Base-by-base conservation (phyloP, 2,113 vertebrate species). In the Chamaetylas fuelleborni region DNA sequence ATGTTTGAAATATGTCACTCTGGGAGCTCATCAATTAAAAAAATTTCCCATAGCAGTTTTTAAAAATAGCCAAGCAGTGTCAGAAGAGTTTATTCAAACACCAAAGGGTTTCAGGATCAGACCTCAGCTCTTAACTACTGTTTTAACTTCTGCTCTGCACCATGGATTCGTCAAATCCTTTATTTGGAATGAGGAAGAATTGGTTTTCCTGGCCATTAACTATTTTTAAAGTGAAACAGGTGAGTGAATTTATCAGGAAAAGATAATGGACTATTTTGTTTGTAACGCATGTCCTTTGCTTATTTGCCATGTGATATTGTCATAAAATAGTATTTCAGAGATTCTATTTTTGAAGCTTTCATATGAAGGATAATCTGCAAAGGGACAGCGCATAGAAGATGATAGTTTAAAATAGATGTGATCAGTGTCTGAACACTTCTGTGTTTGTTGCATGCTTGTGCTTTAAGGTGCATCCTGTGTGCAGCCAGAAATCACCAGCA, bases 1-100 rank as follows among this genome's bases (percentile, higher is more conserved):
- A 79, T 90, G 79, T 94, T 94, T 96, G 95, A 97, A 97, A 97
- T 95, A 93, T 97, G 91, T 89, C 92, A 95, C 73, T 76, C 80
- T 88, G 57, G 96, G 95, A 97, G 76, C 50, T 94, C 70, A 88
- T 94, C 95, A 86, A 81, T 91, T 95, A 66, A 93, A 97, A 97
- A 96, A 94, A 96, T 47, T 96, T 97, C 95, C 94, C 88, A 57
- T 74, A 90, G 57, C 38, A 88, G 93, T 70, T 92, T 95, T 97
- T 90, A 91, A 97, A 97, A 96, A 28, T 93, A 97, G 74, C 90
- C 86, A 96, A 97, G 90, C 79, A 93, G 70, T 91, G 81, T 96
- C 95, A 97, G 85, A 81, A 96, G 69, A 86, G 38, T 95, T 96
- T 95, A 64, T 96, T 94, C 89, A 96, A 95, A 78, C 29, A 78